Evolutionary conservation across 2,888 invertebrate genomes (phyloP).

Genomic region (Cephus sareptanus): DNA sequence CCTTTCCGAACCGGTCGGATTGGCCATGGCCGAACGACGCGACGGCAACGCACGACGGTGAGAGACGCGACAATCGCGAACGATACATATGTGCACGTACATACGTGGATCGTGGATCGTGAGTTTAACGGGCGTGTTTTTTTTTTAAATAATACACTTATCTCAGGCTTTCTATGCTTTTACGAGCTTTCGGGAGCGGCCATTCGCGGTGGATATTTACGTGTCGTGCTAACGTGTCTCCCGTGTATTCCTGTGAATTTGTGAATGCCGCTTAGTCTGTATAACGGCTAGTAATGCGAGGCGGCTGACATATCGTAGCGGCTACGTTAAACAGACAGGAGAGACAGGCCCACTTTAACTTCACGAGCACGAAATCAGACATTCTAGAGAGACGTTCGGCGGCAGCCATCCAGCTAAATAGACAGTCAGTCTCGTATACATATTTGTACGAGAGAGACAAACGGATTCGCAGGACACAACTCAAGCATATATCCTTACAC

Average conservation of each 20-base stretch:
- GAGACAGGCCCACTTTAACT: not conserved
- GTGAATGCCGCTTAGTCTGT: not conserved
- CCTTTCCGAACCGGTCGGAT: constrained; percentile 26
- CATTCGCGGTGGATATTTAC: constrained; percentile 22
- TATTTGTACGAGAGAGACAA: constrained; percentile 18
- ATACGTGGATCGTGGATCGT: no score
- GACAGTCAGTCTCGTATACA: not conserved
- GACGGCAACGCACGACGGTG: constrained; percentile 27
- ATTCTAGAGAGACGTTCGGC: not conserved
- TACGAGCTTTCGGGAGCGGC: constrained; percentile 27
- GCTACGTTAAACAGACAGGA: constrained; percentile 1
- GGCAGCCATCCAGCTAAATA: not conserved
- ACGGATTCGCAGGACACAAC: constrained; percentile 33
- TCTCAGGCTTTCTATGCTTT: constrained; percentile 37
- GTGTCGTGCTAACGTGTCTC: constrained; percentile 5
- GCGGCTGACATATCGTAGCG: constrained; percentile 47
- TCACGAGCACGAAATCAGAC: no score
- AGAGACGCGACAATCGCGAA: constrained; percentile 39
- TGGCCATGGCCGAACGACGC: constrained; percentile 21
- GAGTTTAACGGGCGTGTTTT: no score
- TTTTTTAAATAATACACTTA: constrained; percentile 4
- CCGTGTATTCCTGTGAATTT: constrained; percentile 5
- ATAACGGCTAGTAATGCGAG: not conserved
- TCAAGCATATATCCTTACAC: constrained; percentile 20
- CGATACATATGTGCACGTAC: constrained; percentile 41